Percentiles rank a stretch among this genome's conserved stretches.
Evolutionary conservation across 2,888 invertebrate genomes (phyloP).

Genomic region (Digitonthophagus gazella): DNA sequence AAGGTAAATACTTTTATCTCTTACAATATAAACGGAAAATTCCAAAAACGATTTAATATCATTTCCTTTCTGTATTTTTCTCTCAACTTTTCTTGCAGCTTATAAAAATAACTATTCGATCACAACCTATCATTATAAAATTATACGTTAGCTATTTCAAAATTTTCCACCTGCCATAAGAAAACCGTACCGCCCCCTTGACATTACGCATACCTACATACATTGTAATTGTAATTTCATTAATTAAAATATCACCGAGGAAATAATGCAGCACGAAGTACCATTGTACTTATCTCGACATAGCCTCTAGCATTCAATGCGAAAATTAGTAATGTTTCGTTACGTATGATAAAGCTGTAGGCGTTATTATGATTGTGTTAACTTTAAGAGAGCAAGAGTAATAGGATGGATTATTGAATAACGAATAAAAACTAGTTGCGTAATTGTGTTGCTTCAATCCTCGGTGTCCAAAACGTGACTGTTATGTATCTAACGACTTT

Average conservation of each 20-base stretch:
- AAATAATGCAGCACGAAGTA: neutral
- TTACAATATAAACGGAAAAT: no score
- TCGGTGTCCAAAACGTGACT: neutral
- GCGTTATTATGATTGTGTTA: neutral
- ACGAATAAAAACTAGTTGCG: neutral
- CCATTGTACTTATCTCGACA: neutral
- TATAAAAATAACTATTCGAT: no score
- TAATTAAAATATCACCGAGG: neutral
- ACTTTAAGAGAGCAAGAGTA: neutral
- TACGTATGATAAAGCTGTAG: neutral
- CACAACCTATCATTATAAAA: no score
- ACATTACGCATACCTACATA: neutral
- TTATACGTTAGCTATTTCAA: no score
- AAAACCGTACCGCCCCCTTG: neutral
- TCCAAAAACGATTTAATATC: no score
- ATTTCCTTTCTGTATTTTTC: no score
- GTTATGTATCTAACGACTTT: neutral
- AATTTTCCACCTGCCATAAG: no score
- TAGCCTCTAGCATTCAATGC: neutral
- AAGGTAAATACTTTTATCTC: no score
- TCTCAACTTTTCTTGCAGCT: no score
- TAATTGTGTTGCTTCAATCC: neutral
- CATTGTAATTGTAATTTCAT: neutral
- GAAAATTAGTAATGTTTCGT: no score
- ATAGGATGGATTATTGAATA: neutral